Conservation (phyloP, 2,888 invertebrate genomes). For the Perizoma affinitatum region DNA sequence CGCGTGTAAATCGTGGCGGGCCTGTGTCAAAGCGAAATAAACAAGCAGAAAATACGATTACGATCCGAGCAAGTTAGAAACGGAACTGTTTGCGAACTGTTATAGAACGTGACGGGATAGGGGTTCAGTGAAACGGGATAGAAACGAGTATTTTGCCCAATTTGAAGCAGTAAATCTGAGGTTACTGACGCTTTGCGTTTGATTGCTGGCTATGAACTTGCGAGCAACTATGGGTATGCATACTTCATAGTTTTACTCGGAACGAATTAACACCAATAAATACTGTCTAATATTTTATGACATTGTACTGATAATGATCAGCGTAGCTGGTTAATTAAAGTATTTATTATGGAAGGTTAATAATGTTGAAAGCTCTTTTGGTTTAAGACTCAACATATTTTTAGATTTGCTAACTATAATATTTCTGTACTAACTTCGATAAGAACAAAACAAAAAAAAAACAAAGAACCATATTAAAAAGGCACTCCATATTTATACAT, state of each 20-base stretch:
- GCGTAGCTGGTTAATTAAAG: too few relatives aligned
- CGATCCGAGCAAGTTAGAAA: constrained; percentile 45
- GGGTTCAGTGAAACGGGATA: constrained; percentile 21
- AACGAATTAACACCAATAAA: background rate
- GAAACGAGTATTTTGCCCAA: constrained; percentile 22
- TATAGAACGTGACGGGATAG: constrained; percentile 53
- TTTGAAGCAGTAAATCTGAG: constrained; percentile 22
- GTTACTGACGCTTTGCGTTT: constrained; percentile 21
- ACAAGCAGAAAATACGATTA: constrained; percentile 70
- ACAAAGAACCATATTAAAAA: constrained; percentile 25
- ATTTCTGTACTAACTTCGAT: background rate
- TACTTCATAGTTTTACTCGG: constrained; percentile 1
- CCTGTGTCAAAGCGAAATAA: constrained; percentile 68
- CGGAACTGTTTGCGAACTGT: constrained; percentile 72
- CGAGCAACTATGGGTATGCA: constrained; percentile 2
- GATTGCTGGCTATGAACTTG: constrained; percentile 22
- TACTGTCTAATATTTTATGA: too few relatives aligned
- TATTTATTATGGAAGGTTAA: too few relatives aligned
- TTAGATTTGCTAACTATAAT: too few relatives aligned
- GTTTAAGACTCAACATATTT: too few relatives aligned
- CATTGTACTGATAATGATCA: too few relatives aligned
- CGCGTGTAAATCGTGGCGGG: constrained; percentile 53
- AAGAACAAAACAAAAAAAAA: constrained; percentile 22
- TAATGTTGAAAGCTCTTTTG: too few relatives aligned
- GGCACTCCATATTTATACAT: constrained; percentile 30